A percentile compares a stretch with the other conserved stretches of the same genome.
Evolutionary conservation across 30 jellyfish, hydroid and myxozoan species (phyloP).

Genomic region (Clytia hemisphaerica): DNA sequence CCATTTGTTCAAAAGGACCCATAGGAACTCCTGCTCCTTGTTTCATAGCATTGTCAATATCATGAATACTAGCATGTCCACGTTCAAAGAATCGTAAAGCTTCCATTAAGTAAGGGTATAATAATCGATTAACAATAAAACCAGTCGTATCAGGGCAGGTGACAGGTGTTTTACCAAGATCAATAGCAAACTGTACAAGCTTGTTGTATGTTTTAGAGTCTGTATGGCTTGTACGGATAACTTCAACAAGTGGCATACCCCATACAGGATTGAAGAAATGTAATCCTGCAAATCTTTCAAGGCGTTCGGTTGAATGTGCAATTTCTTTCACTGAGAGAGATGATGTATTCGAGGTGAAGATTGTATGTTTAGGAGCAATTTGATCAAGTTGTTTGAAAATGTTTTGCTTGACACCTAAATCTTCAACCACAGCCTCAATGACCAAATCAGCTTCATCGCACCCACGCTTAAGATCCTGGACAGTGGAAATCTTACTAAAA

Average conservation of each 20-base stretch:
- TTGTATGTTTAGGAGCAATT: slow-evolving; percentile 61
- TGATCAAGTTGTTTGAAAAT: slow-evolving; percentile 52
- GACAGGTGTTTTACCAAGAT: slow-evolving; percentile 73
- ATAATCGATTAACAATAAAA: slow-evolving; percentile 75
- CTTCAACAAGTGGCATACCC: slow-evolving; percentile 75
- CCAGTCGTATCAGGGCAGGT: slow-evolving; percentile 78
- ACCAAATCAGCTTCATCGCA: slow-evolving; percentile 70
- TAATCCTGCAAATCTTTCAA: slow-evolving; percentile 71
- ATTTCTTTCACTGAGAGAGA: slow-evolving; percentile 51
- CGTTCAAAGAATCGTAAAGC: slow-evolving; percentile 69
- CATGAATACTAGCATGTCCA: slow-evolving; percentile 68
- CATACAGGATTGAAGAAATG: slow-evolving; percentile 79
- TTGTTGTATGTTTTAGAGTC: slow-evolving; percentile 52
- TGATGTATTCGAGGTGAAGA: slow-evolving; percentile 71
- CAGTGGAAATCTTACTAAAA: slow-evolving; percentile 53
- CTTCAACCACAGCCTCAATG: slow-evolving; percentile 67
- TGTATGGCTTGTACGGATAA: slow-evolving; percentile 45
- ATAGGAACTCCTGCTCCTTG: slow-evolving; percentile 84
- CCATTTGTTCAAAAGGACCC: slow-evolving; percentile 83
- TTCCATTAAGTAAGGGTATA: slow-evolving; percentile 74
- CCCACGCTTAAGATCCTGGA: slow-evolving; percentile 50
- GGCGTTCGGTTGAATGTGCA: slow-evolving; percentile 48
- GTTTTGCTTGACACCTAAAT: slow-evolving; percentile 41
- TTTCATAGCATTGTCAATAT: slow-evolving; percentile 81
- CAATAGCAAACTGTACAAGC: slow-evolving; percentile 51